Conservation (phyloP, 2,113 vertebrate species). For the Myotis lucifugus region DNA sequence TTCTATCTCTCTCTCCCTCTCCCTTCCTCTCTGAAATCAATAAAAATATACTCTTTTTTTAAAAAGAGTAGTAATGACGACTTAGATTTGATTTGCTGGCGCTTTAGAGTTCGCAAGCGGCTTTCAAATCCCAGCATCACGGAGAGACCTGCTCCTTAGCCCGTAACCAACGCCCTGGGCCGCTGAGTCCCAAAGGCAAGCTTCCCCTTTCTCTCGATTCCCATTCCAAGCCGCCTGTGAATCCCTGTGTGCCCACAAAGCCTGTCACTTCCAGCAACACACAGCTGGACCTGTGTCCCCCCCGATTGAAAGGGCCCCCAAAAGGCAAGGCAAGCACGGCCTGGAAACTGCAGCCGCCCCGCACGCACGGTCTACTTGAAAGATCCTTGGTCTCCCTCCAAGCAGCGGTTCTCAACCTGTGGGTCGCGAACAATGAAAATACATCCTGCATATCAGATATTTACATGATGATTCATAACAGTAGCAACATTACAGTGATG, state of each 20-base stretch:
- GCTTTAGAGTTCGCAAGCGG: not conserved
- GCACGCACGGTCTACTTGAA: not conserved
- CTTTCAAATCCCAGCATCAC: not conserved
- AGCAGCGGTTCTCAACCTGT: too few species aligned
- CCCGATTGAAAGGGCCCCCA: not conserved
- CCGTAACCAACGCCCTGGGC: fast-evolving
- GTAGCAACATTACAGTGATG: too few species aligned
- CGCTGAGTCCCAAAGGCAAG: not conserved
- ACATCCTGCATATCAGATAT: too few species aligned
- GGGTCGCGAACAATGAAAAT: too few species aligned
- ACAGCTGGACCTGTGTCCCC: not conserved
- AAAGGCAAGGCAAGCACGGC: not conserved
- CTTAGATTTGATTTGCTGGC: fast-evolving
- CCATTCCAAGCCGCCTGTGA: not conserved
- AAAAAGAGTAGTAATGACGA: not conserved
- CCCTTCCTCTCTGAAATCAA: too few species aligned
- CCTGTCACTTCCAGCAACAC: constrained; percentile 27
- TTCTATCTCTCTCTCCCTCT: too few species aligned
- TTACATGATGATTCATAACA: too few species aligned
- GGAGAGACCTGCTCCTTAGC: not conserved
- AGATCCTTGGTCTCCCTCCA: not conserved
- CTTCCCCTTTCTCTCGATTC: not conserved
- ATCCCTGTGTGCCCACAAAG: not conserved
- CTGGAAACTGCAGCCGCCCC: not conserved
- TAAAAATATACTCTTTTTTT: fast-evolving